Evolutionary conservation across 2,888 invertebrate species (phyloP), one percentile per base, ranked within the genome.

Genomic region (Amphipyra berbera): DNA sequence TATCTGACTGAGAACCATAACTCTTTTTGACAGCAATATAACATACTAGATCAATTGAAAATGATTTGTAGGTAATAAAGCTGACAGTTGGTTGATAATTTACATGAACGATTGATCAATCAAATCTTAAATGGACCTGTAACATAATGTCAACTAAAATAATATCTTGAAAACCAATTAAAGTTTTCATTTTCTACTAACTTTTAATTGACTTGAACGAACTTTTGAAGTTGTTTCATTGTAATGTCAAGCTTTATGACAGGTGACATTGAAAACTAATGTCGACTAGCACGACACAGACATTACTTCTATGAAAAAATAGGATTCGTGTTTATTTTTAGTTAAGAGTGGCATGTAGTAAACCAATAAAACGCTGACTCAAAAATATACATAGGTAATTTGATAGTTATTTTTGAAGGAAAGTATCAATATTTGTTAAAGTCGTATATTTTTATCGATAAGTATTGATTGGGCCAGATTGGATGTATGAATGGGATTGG

Each of bases 201-300:
- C 69, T 81, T 74, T 69, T 73, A 73, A 82, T 76, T 77, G 76
- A 61, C 61, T 75, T 68, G 67, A 73, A 70, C 72, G 76, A 81
- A 82, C 70, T 81, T 58, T 49, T n/a, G 7, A 59, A 70, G 45
- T 66, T 71, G 40, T 63, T 68, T 79, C 75, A 73, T 67, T 67
- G 61, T 52, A 14, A 54, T 56, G 64, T 62, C 56, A 71, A 56
- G 37, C 48, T 53, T 54, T 44, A n/a, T n/a, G 68, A 38, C 68
- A 59, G 56, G 40, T 64, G 64, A 70, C 53, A 53, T 68, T 73
- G 15, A 52, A n/a, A 35, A 59, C 45, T 45, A 50, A 37, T 30
- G 53, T 45, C 15, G 14, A 1, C 6, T 8, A 14, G 6, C n/a
- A 42, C 45, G 27, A 40, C 13, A 37, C 14, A 14, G 35, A 14